These are phyloP conservation scores for Brachirus orientalis DNA, from an alignment of 2,113 vertebrate genomes.

Conservation along the genomic window DNA sequence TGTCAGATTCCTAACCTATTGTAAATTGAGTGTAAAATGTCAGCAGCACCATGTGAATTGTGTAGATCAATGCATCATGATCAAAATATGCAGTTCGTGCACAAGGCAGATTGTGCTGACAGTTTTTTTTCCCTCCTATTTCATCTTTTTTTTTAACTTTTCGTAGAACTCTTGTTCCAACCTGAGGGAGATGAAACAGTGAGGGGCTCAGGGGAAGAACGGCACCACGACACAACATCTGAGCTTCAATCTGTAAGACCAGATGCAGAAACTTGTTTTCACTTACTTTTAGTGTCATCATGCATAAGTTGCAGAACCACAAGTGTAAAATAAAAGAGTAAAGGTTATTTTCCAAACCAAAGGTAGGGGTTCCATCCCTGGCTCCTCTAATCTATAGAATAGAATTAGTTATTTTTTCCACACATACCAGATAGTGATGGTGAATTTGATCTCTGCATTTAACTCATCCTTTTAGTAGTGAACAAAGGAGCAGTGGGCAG, in stretches of 20 bases:
- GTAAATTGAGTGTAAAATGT: slow-evolving; percentile 73
- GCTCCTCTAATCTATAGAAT: no score
- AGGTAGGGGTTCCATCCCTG: no score
- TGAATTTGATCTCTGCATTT: no score
- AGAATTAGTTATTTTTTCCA: no score
- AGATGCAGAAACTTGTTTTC: neutral
- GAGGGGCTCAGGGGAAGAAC: slow-evolving; percentile 8
- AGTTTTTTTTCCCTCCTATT: neutral
- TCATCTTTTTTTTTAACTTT: slow-evolving; percentile 24
- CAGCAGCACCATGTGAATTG: slow-evolving; percentile 61
- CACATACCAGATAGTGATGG: no score
- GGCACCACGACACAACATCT: slow-evolving; percentile 1
- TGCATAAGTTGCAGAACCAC: neutral
- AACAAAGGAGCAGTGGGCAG: no score
- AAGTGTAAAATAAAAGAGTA: neutral
- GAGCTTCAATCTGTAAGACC: neutral
- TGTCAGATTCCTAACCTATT: slow-evolving; percentile 61
- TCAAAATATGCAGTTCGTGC: slow-evolving; percentile 63
- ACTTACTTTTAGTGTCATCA: neutral
- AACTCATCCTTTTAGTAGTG: no score
- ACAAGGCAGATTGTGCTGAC: slow-evolving; percentile 37
- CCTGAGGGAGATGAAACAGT: slow-evolving; percentile 31
- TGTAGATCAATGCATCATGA: slow-evolving; percentile 52
- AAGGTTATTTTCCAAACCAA: no score
- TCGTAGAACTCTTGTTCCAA: slow-evolving; percentile 36